Conservation (phyloP, 1,140 invertebrate species). For the Euschistus heros region DNA sequence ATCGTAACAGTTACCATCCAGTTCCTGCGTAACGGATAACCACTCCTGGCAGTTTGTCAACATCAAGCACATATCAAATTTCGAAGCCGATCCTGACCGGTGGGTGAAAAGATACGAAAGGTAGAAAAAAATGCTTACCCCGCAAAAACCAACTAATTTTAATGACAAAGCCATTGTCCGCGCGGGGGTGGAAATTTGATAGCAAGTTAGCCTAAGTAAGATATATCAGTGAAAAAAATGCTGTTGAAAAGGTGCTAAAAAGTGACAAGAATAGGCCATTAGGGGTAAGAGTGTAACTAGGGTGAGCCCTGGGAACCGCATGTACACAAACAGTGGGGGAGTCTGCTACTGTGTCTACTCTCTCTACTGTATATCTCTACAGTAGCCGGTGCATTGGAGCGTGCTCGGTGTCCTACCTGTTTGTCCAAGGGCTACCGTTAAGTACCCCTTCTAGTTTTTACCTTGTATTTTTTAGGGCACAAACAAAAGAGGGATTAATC, state of each 20-base stretch:
- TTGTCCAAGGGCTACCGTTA: background rate
- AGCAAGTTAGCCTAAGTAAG: conserved; percentile 1
- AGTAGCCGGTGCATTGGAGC: background rate
- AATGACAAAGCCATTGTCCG: background rate
- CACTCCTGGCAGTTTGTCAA: too few species aligned
- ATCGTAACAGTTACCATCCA: too few species aligned
- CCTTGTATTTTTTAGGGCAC: background rate
- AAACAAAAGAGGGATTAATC: conserved; percentile 3
- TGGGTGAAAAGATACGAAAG: background rate
- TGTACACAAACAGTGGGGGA: background rate
- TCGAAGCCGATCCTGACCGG: too few species aligned
- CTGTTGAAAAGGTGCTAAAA: conserved; percentile 6
- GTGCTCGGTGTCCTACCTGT: background rate
- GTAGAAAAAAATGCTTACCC: background rate
- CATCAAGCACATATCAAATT: too few species aligned
- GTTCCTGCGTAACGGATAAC: too few species aligned
- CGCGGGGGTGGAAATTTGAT: conserved; percentile 1
- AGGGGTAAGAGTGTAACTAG: background rate
- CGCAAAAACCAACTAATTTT: background rate
- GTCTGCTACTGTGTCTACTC: too few species aligned
- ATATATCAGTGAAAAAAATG: background rate
- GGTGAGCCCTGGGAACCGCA: background rate
- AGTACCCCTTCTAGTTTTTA: conserved; percentile 5
- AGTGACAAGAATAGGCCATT: background rate
- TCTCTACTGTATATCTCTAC: background rate